Evolutionary conservation across 2,797 vertebrate species (phyloP), one percentile per base, ranked within the genome.

Genomic region (Neosalanx taihuensis): DNA sequence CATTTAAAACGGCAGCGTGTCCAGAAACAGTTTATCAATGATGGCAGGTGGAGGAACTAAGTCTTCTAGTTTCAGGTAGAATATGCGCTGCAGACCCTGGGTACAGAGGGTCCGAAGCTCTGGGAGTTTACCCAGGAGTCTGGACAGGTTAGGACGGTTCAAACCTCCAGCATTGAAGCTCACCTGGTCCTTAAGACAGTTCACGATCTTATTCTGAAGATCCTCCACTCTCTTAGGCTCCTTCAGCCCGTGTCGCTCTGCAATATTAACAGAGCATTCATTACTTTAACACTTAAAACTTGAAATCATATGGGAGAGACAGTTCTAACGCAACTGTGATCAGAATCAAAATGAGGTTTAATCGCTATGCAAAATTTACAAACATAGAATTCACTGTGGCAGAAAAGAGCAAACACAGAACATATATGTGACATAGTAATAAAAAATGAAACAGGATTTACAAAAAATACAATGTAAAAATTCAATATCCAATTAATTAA

Each of bases 111-210:
- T 98, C 91, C 98, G 97, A 56, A 99, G 96, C 92, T 99, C 98
- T 6, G 98, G 97, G 77, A 99, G 95, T 90, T 99, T 99, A 80
- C 97, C 97, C 93, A 99, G 93, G 84, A 99, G 96, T 95, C 98
- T 99, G 89, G 98, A 99, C 92, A 99, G 90, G 91, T 98, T 98
- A 81, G 97, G 96, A 71, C 97, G 95, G 88, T 96, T 97, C 89
- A 98, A 88, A 67, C 96, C 95, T 76, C 96, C 95, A 59, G 96
- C 96, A 89, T 97, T 98, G 88, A 99, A 99, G 81, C 97, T 96
- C 89, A 99, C 96, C n/a, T 99, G 97, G 90, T 99, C 98, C 92
- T 99, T 99, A 79, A 99, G 95, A 79, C 97, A 99, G 92, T 98
- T 99, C 82, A 99, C 96, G 81, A 99, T 98, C 94, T 99, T 99